phyloP scores from a whole-genome alignment of 2,888 invertebrate genomes.

The Pyrrhosoma nymphula region DNA sequence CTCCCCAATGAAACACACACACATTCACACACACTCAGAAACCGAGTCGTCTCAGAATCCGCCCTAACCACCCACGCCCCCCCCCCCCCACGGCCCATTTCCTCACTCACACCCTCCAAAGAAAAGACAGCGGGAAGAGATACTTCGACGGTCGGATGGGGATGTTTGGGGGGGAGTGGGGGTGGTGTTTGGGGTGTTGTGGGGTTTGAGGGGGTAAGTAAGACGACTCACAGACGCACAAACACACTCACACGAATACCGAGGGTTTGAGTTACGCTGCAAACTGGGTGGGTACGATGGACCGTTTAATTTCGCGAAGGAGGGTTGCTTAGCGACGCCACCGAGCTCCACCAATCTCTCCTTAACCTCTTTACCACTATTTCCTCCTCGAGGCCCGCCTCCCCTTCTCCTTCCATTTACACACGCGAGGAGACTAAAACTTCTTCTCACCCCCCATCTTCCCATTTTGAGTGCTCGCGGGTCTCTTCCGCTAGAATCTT shows the following conservation, averaged over 20 bases:
- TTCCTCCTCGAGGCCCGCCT: background rate
- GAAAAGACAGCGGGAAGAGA: background rate
- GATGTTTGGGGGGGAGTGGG: background rate
- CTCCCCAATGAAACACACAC: background rate
- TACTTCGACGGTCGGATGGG: background rate
- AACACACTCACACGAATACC: background rate
- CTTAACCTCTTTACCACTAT: conserved; percentile 28
- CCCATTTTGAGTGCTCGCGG: conserved; percentile 10
- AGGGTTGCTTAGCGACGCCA: background rate
- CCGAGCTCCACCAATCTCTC: conserved; percentile 38
- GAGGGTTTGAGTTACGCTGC: conserved; percentile 32
- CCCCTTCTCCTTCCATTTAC: background rate
- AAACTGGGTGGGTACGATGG: conserved; percentile 48
- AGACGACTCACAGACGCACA: background rate
- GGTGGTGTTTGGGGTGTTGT: too few species aligned
- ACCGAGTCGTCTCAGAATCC: background rate
- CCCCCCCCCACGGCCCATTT: background rate
- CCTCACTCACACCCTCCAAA: background rate
- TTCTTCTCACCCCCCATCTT: background rate
- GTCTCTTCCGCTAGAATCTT: background rate
- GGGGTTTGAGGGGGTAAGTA: background rate
- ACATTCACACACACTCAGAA: background rate
- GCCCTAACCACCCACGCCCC: background rate
- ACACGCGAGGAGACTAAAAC: background rate
- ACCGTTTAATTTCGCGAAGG: conserved; percentile 63